A percentile compares a stretch with the other conserved stretches of the same genome.
These are phyloP conservation scores for Pyrgus malvae DNA, from an alignment of 2,888 invertebrate species.

Conservation along the genomic window DNA sequence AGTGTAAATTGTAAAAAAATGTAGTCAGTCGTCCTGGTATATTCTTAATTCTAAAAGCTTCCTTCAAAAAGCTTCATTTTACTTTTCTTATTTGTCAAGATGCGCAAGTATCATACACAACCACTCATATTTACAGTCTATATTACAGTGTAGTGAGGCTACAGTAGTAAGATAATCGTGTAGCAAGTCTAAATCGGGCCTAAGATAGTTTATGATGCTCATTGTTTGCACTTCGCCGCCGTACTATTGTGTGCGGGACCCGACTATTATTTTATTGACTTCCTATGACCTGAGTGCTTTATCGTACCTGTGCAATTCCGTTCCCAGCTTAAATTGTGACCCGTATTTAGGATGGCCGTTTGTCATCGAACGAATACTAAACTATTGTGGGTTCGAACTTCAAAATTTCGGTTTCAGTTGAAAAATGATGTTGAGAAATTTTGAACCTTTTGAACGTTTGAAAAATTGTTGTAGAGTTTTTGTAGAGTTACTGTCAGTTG, in stretches of 20 bases:
- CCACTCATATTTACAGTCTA: neutral
- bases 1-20: too few species aligned
- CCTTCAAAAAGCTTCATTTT: too few species aligned
- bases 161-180: constrained; percentile 15
- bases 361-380: constrained; percentile 15
- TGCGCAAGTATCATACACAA: too few species aligned
- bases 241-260: constrained; percentile 47
- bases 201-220: constrained; percentile 57
- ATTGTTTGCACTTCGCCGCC: constrained; percentile 54
- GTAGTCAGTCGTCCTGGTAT: too few species aligned
- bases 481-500: too few species aligned
- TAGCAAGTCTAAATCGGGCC: constrained; percentile 27
- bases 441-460: too few species aligned
- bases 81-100: too few species aligned
- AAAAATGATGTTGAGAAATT: too few species aligned
- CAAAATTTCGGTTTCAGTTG: neutral
- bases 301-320: constrained; percentile 24
- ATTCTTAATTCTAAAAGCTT: too few species aligned
- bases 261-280: constrained; percentile 65
- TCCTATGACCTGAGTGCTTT: constrained; percentile 42
- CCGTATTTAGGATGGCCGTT: constrained; percentile 16
- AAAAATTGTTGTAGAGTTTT: too few species aligned
- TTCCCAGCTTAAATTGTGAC: constrained; percentile 15
- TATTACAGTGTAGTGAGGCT: too few species aligned
- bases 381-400: neutral